A percentile compares a stretch with the other conserved stretches of the same genome.
Conservation (phyloP, 1,140 invertebrate genomes). For the Mylabris phalerata region DNA sequence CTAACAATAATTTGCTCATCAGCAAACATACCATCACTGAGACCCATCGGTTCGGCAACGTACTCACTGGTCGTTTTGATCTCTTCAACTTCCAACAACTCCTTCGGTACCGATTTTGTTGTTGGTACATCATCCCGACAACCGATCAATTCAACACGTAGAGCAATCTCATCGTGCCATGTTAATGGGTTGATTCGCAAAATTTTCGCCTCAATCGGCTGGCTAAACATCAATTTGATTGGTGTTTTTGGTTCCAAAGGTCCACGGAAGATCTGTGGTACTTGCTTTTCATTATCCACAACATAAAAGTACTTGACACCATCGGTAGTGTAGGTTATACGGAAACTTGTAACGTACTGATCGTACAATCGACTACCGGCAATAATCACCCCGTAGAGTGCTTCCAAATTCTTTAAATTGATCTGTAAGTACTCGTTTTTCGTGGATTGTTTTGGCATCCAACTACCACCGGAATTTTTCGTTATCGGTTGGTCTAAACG, state of each 20-base stretch:
- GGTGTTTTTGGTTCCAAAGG: slow-evolving; percentile 55
- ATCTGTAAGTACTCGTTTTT: slow-evolving; percentile 64
- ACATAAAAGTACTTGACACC: slow-evolving; percentile 22
- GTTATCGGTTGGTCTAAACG: slow-evolving; percentile 42
- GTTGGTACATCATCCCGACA: slow-evolving; percentile 47
- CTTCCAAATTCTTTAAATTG: slow-evolving; percentile 52
- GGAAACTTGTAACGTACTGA: slow-evolving; percentile 69
- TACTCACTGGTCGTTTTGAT: slow-evolving; percentile 42
- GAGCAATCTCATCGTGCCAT: slow-evolving; percentile 67
- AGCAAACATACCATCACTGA: slow-evolving; percentile 49
- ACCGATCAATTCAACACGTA: slow-evolving; percentile 68
- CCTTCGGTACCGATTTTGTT: slow-evolving; percentile 23
- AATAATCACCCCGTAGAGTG: slow-evolving; percentile 65
- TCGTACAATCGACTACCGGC: slow-evolving; percentile 58
- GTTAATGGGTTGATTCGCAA: slow-evolving; percentile 64
- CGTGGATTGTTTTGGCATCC: slow-evolving; percentile 54
- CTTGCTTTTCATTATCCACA: slow-evolving; percentile 22
- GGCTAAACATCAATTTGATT: slow-evolving; percentile 56
- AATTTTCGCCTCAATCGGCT: slow-evolving; percentile 64
- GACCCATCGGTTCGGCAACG: slow-evolving; percentile 55
- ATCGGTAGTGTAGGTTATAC: slow-evolving; percentile 55
- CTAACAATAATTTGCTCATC: slow-evolving; percentile 51
- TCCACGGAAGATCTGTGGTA: slow-evolving; percentile 56
- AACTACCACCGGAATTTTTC: slow-evolving; percentile 47
- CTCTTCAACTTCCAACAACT: neutral